phyloP scores from a whole-genome alignment of 1,140 invertebrate species.

The Brachionus paranguensis region DNA sequence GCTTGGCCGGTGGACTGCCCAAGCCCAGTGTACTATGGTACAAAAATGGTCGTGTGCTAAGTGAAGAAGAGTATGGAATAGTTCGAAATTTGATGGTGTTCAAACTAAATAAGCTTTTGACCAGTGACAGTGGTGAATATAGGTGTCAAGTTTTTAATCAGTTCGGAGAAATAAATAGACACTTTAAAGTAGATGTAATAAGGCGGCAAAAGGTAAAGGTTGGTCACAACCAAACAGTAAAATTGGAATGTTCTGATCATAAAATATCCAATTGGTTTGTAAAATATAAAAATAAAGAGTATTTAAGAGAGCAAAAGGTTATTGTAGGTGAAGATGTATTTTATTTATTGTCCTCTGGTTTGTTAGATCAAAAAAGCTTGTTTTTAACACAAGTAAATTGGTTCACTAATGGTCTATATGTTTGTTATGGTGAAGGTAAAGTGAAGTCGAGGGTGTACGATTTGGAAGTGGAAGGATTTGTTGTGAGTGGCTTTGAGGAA shows the following conservation, averaged over 20 bases:
- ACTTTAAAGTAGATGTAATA: background rate
- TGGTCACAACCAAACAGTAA: background rate
- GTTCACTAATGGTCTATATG: background rate
- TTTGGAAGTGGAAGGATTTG: background rate
- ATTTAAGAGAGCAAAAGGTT: background rate
- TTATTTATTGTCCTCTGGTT: background rate
- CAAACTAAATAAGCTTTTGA: background rate
- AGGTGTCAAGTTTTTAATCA: conserved; percentile 4
- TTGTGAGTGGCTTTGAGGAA: background rate
- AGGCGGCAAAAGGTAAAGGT: too few species aligned
- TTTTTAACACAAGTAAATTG: background rate
- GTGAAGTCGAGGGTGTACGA: background rate
- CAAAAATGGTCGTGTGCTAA: background rate
- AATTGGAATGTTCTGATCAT: background rate
- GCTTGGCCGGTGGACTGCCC: background rate
- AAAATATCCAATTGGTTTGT: background rate
- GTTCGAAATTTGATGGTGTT: background rate
- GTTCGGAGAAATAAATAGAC: background rate
- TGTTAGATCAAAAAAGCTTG: background rate
- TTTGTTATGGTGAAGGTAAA: background rate
- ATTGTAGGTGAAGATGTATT: background rate
- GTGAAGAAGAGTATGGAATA: background rate
- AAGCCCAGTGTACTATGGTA: background rate
- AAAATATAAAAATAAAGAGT: background rate
- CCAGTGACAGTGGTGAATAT: background rate